Base-by-base conservation (phyloP, 1,140 invertebrate genomes). In the Dinoponera quadriceps region DNA sequence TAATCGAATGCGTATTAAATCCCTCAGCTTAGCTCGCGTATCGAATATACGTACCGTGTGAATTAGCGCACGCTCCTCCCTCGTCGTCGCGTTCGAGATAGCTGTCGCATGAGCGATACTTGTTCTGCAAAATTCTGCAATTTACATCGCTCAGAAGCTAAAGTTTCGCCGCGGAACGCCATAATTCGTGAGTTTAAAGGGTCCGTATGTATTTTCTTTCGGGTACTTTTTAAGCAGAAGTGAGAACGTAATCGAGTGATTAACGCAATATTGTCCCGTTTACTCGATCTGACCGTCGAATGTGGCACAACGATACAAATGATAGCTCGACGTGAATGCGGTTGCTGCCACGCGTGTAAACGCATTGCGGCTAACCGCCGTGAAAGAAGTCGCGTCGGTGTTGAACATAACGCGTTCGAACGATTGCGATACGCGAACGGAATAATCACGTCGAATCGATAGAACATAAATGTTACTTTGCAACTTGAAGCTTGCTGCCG, bases 1-100 rank as follows among this genome's bases (percentile, higher is more conserved):
- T 91, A 92, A 92, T 94, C 88, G 86, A 92, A 93, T 91, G 92
- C 89, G 90, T 91, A 93, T 92, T 90, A 89, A 84, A 90, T 62
- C 81, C 62, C 74, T 57, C 20, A 16, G 38, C 51, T 38, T 16
- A 7, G 14, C 27, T 18, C 18, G 22, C 44, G 13, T 33, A 44
- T 9, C 48, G 0, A 20, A 16, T 11, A 29, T 69, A 69, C 3
- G 11, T 51, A n/a, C n/a, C 38, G 38, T 9, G 11, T 44, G 38
- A 44, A 44, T 44, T 44, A 44, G 11, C 38, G 38, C 38, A 9
- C 11, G 38, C 38, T 54, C 11, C 27, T 29, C 16, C 66, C 29
- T 51, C 11, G 2, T 54, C 27, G 3, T 54, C 18, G 16, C n/a
- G n/a, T n/a, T n/a, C n/a, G n/a, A n/a, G n/a, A n/a, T n/a, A n/a